These are phyloP conservation scores for Palloptera scutellata DNA, from an alignment of 2,888 invertebrate species.

Conservation along the genomic window DNA sequence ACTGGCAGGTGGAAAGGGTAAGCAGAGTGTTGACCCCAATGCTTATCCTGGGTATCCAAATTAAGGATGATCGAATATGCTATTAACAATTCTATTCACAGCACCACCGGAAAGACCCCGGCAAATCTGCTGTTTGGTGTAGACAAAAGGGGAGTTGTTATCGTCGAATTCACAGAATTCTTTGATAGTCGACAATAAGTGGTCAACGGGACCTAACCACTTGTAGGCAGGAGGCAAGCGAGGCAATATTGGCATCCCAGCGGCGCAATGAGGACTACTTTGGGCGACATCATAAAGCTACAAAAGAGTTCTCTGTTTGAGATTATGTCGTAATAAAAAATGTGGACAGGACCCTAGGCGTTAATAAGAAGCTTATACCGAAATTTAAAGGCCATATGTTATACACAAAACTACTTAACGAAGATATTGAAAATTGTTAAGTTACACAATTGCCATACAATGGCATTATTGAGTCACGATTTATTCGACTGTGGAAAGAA, in stretches of 20 bases:
- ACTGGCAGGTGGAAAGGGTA: neutral
- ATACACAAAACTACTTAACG: conserved; percentile 43
- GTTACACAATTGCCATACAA: conserved; percentile 28
- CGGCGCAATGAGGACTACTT: conserved; percentile 27
- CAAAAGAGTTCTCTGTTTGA: conserved; percentile 14
- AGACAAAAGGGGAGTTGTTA: too few relatives aligned
- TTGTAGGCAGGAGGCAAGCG: conserved; percentile 18
- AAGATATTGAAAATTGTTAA: conserved; percentile 29
- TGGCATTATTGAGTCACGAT: conserved; percentile 20
- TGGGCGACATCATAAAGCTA: conserved; percentile 10
- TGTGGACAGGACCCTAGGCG: conserved; percentile 40
- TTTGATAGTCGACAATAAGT: conserved; percentile 3
- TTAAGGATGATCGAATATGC: neutral
- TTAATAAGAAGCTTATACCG: conserved; percentile 35
- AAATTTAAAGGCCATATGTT: conserved; percentile 33
- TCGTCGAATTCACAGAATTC: too few relatives aligned
- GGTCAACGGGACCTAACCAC: conserved; percentile 12
- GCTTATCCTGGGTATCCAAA: neutral
- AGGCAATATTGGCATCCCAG: too few relatives aligned
- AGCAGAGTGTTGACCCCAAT: neutral
- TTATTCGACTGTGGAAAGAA: conserved; percentile 23
- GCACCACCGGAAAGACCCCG: too few relatives aligned
- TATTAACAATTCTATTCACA: too few relatives aligned
- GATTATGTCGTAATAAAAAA: conserved; percentile 41
- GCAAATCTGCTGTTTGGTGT: too few relatives aligned